A percentile compares a stretch with the other conserved stretches of the same genome.
Conservation (phyloP, 2,113 vertebrate genomes). For the Tetrax tetrax region DNA sequence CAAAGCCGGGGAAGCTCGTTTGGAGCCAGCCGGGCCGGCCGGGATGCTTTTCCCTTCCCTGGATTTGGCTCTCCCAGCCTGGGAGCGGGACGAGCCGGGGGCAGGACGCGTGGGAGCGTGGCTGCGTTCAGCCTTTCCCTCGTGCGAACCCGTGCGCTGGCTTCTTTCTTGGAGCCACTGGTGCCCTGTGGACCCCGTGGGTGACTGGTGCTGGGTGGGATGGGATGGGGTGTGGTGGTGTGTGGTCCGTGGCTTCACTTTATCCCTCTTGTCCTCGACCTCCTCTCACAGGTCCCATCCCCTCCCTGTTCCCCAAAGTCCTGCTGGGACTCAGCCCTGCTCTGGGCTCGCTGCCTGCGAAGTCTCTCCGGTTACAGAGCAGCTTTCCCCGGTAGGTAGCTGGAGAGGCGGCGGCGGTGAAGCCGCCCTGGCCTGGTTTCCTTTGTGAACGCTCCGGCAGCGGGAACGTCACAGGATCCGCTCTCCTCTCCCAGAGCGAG, state of each 20-base stretch:
- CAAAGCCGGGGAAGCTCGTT: not conserved
- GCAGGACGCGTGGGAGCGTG: not conserved
- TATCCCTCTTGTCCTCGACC: not conserved
- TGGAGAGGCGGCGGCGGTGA: not conserved
- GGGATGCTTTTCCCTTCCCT: not conserved
- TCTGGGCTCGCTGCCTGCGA: not conserved
- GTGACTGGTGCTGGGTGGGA: not conserved
- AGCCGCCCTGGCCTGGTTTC: constrained; percentile 24
- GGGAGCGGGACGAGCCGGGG: not conserved
- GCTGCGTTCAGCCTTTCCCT: not conserved
- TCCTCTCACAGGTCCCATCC: not conserved
- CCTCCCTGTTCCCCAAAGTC: not conserved
- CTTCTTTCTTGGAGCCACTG: not conserved
- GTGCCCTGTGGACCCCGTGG: not conserved
- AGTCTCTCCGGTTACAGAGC: constrained; percentile 30
- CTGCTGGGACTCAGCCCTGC: not conserved
- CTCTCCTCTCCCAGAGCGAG: not conserved
- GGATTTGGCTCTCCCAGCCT: not conserved
- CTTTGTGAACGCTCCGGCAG: not conserved
- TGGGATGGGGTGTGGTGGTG: not conserved
- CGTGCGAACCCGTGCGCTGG: fast-evolving
- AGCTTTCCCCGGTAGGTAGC: not conserved
- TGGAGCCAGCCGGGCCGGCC: constrained; percentile 23
- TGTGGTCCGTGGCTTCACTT: not conserved
- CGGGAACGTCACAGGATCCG: constrained; percentile 39